These are phyloP conservation scores for Anguilla rostrata DNA, from an alignment of 2,113 vertebrate genomes.

Conservation along the genomic window DNA sequence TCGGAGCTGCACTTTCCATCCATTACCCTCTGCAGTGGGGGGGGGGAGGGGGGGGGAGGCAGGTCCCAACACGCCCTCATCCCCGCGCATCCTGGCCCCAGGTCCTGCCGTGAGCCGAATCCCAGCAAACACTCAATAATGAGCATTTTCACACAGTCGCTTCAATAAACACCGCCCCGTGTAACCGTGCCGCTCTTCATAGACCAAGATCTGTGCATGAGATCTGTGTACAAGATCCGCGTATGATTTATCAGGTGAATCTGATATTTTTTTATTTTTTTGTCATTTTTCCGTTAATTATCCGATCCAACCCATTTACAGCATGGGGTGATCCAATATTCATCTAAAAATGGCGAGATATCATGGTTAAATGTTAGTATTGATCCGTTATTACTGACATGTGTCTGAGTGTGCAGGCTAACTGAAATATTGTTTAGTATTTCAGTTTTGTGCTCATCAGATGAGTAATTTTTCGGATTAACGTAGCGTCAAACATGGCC, in stretches of 20 bases:
- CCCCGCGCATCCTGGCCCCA: slow-evolving; percentile 53
- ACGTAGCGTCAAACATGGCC: neutral
- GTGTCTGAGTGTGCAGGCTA: neutral
- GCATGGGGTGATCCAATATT: neutral
- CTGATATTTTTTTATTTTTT: too few relatives aligned
- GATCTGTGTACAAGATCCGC: neutral
- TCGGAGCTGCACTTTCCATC: slow-evolving; percentile 65
- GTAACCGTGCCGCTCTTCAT: neutral
- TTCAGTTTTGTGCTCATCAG: neutral
- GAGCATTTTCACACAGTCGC: neutral
- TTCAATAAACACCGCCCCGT: neutral
- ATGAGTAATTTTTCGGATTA: neutral
- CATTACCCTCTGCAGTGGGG: slow-evolving; percentile 63
- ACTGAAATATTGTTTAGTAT: neutral
- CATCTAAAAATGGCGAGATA: neutral
- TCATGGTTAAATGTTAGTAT: neutral
- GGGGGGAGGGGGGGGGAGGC: slow-evolving; percentile 35
- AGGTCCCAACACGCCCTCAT: slow-evolving; percentile 64
- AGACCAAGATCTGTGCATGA: neutral
- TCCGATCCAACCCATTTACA: too few relatives aligned
- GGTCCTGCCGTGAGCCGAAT: slow-evolving; percentile 25
- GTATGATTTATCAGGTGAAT: too few relatives aligned
- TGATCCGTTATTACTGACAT: neutral
- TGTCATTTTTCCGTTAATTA: too few relatives aligned
- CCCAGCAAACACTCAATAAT: slow-evolving; percentile 42